Conservation (phyloP, 2,797 vertebrate species). For the Mionectes olivaceus region DNA sequence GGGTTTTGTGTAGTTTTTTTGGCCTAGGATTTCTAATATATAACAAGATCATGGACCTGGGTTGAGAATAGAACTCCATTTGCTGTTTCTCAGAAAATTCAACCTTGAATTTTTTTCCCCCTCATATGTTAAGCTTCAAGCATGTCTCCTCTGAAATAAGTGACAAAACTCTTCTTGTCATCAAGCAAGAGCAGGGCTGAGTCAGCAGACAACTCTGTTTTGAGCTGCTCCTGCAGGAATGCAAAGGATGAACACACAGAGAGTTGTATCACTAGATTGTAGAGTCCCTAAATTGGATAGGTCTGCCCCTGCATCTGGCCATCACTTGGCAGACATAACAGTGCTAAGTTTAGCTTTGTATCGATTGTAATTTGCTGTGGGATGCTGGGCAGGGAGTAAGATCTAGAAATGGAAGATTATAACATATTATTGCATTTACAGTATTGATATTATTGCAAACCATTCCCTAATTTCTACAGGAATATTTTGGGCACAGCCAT, state of each 20-base stretch:
- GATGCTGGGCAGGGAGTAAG: slow-evolving; percentile 27
- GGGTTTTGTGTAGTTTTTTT: not conserved
- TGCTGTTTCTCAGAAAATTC: not conserved
- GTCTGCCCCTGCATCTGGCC: slow-evolving; percentile 8
- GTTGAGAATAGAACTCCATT: not conserved
- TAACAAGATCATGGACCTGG: not conserved
- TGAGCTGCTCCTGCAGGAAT: slow-evolving; percentile 27
- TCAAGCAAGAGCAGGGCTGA: not conserved
- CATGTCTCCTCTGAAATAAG: not conserved
- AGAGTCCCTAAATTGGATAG: slow-evolving; percentile 13
- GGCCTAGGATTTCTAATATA: not conserved
- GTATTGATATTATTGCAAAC: slow-evolving; percentile 64
- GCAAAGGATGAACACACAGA: not conserved
- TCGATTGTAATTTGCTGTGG: slow-evolving; percentile 48
- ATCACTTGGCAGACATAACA: slow-evolving; percentile 40
- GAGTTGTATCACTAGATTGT: not conserved
- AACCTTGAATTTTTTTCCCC: not conserved
- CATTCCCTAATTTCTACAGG: slow-evolving; percentile 29
- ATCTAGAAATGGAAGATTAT: slow-evolving; percentile 51
- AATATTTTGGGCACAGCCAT: slow-evolving; percentile 42
- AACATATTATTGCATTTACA: slow-evolving; percentile 64
- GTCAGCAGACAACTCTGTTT: not conserved
- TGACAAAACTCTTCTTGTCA: slow-evolving; percentile 7
- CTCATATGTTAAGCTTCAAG: not conserved
- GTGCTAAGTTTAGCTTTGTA: slow-evolving; percentile 68